phyloP scores from a whole-genome alignment of 1,140 invertebrate genomes.

The Drosophila orosa region DNA sequence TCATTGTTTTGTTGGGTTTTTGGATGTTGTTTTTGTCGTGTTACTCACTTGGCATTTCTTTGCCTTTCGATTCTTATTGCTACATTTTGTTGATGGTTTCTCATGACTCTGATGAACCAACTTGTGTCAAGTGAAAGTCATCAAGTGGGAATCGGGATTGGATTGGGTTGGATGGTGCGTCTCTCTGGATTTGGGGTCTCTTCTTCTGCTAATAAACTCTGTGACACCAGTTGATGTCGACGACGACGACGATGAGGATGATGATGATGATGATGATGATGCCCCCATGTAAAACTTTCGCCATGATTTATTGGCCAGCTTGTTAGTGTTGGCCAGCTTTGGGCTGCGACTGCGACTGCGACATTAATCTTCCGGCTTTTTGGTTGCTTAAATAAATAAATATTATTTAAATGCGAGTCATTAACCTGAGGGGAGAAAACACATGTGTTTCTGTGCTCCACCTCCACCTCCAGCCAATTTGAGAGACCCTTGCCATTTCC shows the following conservation, averaged over 20 bases:
- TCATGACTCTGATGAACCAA: constrained; percentile 30
- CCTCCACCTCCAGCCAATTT: constrained; percentile 15
- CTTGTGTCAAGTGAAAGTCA: constrained; percentile 29
- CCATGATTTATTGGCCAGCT: constrained; percentile 77
- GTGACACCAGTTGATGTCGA: constrained; percentile 50
- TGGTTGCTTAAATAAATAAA: constrained; percentile 57
- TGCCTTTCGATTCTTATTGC: constrained; percentile 59
- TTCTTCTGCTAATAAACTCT: constrained; percentile 46
- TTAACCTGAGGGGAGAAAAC: constrained; percentile 45
- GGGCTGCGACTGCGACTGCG: constrained; percentile 39
- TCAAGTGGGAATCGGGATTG: constrained; percentile 54
- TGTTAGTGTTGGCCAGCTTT: constrained; percentile 43
- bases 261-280: constrained; percentile 12
- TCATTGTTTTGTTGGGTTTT: constrained; percentile 54
- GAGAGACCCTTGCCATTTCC: constrained; percentile 30
- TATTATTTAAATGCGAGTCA: constrained; percentile 69
- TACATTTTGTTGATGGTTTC: constrained; percentile 62
- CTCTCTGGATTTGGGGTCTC: constrained; percentile 50
- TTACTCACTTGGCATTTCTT: constrained; percentile 34
- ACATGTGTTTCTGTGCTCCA: constrained; percentile 3
- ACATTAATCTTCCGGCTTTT: constrained; percentile 65
- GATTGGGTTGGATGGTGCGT: constrained; percentile 36
- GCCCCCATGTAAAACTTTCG: constrained; percentile 60
- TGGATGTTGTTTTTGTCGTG: constrained; percentile 2
- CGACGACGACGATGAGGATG: neutral